Percentiles rank a stretch among this genome's conserved stretches.
These are phyloP conservation scores for Acanthosepion lycidas DNA, from an alignment of 2,888 invertebrate genomes.

Conservation along the genomic window DNA sequence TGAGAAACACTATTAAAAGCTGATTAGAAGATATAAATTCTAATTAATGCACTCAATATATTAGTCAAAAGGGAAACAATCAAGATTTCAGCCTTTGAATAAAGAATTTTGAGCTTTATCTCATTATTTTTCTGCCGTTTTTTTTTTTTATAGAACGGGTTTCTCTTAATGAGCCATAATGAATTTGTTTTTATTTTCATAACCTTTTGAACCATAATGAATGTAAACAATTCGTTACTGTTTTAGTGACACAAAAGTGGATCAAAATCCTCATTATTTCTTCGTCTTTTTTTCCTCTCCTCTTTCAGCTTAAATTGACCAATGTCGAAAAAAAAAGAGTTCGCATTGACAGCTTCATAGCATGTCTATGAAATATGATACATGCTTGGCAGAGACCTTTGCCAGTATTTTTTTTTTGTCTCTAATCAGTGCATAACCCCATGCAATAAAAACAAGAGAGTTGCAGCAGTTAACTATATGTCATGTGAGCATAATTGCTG, in stretches of 20 bases:
- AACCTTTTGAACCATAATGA: neutral
- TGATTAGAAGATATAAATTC: too few species aligned
- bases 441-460: neutral
- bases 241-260: neutral
- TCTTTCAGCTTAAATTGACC: too few species aligned
- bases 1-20: too few species aligned
- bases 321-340: neutral
- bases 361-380: neutral
- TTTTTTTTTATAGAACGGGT: neutral
- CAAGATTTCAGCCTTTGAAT: neutral
- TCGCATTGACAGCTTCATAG: neutral
- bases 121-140: neutral
- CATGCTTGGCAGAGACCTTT: neutral
- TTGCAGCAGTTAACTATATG: neutral
- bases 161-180: neutral
- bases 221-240: neutral
- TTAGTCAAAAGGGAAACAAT: too few species aligned
- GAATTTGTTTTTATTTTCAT: neutral
- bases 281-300: too few species aligned
- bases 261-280: too few species aligned
- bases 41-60: too few species aligned
- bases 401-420: neutral
- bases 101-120: neutral
- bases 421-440: slow-evolving; percentile 33
- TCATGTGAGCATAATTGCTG: neutral